phyloP scores from a whole-genome alignment of 2,888 invertebrate genomes.

The Erpobdella octoculata region DNA sequence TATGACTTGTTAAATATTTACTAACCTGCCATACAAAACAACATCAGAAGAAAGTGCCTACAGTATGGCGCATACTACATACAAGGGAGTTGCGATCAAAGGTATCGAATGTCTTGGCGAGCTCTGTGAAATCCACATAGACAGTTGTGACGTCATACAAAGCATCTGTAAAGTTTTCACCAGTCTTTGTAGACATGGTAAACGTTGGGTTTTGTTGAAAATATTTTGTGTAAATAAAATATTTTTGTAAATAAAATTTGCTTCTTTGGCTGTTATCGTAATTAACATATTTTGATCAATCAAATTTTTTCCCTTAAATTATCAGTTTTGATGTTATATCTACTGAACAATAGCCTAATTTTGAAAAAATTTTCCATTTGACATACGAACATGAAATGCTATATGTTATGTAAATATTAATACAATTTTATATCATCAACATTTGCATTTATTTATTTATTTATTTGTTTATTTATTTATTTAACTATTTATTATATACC shows the following conservation, averaged over 20 bases:
- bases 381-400: too few relatives aligned
- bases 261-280: not conserved
- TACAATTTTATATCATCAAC: too few relatives aligned
- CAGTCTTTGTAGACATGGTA: constrained; percentile 13
- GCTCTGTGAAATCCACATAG: constrained; percentile 4
- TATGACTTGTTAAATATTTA: not conserved
- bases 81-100: not conserved
- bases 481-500: too few relatives aligned
- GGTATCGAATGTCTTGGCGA: constrained; percentile 6
- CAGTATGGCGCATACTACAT: not conserved
- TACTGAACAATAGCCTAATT: too few relatives aligned
- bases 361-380: too few relatives aligned
- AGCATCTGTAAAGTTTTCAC: constrained; percentile 7
- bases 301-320: not conserved
- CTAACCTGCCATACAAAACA: too few relatives aligned
- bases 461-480: too few relatives aligned
- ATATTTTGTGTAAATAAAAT: not conserved
- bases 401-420: too few relatives aligned
- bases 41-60: constrained; percentile 5
- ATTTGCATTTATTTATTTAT: too few relatives aligned
- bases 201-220: not conserved
- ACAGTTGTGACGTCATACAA: not conserved
- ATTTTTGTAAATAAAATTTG: not conserved
- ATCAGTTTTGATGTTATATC: too few relatives aligned
- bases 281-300: not conserved